These are phyloP conservation scores for Apodemus speciosus DNA, from an alignment of 2,113 vertebrate genomes.

Conservation along the genomic window DNA sequence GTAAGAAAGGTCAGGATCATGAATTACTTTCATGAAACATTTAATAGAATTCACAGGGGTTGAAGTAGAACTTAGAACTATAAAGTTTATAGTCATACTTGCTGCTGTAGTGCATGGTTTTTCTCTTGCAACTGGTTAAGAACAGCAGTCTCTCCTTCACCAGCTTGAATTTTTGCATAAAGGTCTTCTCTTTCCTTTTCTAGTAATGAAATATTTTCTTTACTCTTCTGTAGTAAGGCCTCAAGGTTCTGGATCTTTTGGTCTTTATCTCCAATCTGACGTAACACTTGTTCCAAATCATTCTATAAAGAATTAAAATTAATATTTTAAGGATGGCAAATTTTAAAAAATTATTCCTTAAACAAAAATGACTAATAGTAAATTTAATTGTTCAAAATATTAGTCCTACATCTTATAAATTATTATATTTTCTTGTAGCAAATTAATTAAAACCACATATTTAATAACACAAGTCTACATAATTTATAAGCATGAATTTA, in stretches of 20 bases:
- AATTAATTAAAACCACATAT: conserved; percentile 7
- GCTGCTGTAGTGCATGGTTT: conserved; percentile 94
- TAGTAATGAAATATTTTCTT: conserved; percentile 93
- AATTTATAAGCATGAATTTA: conserved; percentile 38
- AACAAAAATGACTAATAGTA: conserved; percentile 63
- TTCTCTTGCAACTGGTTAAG: conserved; percentile 98
- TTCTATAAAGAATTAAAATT: conserved; percentile 87
- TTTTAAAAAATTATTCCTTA: conserved; percentile 67
- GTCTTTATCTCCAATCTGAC: conserved; percentile 98
- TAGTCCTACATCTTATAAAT: conserved; percentile 36
- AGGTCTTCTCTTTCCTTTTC: conserved; percentile 97
- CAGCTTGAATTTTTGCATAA: conserved; percentile 98
- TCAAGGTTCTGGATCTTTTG: conserved; percentile 99
- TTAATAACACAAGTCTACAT: conserved; percentile 49
- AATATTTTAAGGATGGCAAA: conserved; percentile 72
- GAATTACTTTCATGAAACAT: conserved; percentile 1
- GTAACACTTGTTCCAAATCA: conserved; percentile 97
- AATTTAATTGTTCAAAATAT: conserved; percentile 17
- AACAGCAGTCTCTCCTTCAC: conserved; percentile 96
- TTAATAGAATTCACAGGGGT: not conserved
- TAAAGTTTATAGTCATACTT: conserved; percentile 84
- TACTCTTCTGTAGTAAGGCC: conserved; percentile 97
- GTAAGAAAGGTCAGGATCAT: conserved; percentile 10
- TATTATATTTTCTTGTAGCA: conserved; percentile 43
- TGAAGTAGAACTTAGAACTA: conserved; percentile 21